Conservation (phyloP, 2,113 vertebrate species). For the Tetrax tetrax region DNA sequence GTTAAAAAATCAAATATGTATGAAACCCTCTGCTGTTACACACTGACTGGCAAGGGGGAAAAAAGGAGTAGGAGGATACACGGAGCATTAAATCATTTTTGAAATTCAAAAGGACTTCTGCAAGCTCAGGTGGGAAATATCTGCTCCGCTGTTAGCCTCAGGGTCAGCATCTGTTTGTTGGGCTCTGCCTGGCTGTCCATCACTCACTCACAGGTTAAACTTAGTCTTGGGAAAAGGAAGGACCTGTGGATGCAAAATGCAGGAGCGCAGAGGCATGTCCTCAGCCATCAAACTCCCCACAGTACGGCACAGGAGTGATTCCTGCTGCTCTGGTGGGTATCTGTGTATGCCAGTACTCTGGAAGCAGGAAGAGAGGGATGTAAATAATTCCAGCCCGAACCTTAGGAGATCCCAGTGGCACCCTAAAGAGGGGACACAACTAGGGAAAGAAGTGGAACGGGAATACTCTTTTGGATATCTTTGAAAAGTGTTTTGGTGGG, state of each 20-base stretch:
- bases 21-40: neutral
- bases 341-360: neutral
- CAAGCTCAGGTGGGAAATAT: neutral
- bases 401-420: neutral
- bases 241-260: neutral
- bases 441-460: neutral
- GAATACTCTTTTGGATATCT: rapidly evolving
- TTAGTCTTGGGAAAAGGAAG: neutral
- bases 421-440: neutral
- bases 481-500: neutral
- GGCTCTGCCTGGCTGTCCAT: neutral
- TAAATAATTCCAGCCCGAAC: neutral
- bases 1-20: neutral
- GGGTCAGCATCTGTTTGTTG: neutral
- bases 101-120: neutral
- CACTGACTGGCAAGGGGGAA: neutral
- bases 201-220: neutral
- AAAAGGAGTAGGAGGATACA: neutral
- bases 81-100: neutral
- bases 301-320: neutral
- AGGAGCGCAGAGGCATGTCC: neutral
- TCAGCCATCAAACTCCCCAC: neutral
- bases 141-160: neutral
- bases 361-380: neutral
- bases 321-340: neutral